phyloP scores from a whole-genome alignment of 1,140 invertebrate genomes.

The Wasmannia auropunctata region DNA sequence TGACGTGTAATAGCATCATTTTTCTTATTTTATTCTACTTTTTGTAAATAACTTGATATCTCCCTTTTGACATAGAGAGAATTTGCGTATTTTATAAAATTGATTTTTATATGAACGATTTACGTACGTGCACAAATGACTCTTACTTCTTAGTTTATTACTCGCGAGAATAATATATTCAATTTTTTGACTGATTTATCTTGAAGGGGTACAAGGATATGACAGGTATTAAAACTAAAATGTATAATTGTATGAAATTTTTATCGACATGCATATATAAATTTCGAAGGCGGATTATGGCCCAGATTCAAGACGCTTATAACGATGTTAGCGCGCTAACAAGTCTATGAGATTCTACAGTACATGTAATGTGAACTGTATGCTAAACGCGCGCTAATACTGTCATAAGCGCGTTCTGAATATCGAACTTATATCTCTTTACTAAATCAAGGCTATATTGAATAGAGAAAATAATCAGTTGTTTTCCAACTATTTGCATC shows the following conservation, averaged over 20 bases:
- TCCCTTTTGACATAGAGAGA: background rate
- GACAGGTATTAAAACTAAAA: slow-evolving; percentile 35
- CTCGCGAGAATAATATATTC: background rate
- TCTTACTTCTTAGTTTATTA: no score
- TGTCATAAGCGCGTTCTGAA: no score
- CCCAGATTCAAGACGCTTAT: no score
- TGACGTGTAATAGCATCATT: background rate
- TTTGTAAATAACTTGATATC: slow-evolving; percentile 43
- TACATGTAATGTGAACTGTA: no score
- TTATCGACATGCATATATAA: slow-evolving; percentile 35
- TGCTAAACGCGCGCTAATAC: no score
- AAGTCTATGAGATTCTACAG: no score
- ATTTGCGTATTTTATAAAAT: slow-evolving; percentile 7
- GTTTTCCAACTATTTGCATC: slow-evolving; percentile 11
- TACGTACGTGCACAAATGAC: background rate
- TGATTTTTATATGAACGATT: slow-evolving; percentile 20
- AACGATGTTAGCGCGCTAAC: no score
- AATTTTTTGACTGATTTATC: background rate
- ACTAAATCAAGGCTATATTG: slow-evolving; percentile 22
- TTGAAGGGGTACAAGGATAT: slow-evolving; percentile 35
- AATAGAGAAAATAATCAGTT: background rate
- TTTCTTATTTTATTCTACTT: slow-evolving; percentile 13
- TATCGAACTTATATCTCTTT: slow-evolving; percentile 3
- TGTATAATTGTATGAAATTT: slow-evolving; percentile 24
- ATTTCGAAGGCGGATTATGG: background rate